Conservation (phyloP, 2,797 vertebrate species). For the Sebastes glaucus region DNA sequence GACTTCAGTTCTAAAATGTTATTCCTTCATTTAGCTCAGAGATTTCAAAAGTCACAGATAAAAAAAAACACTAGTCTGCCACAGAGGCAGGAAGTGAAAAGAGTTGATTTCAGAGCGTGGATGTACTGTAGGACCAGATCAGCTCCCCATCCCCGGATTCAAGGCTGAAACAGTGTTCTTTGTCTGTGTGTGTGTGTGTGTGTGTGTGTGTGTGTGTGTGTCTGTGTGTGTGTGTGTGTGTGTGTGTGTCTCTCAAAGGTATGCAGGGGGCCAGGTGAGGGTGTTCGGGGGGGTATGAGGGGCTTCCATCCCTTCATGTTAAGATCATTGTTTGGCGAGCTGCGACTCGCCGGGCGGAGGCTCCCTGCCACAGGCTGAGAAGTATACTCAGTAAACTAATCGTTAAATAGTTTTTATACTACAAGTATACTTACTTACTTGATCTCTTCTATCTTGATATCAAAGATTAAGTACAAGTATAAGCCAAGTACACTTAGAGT, state of each 20-base stretch:
- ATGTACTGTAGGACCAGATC: not conserved
- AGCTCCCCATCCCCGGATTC: not conserved
- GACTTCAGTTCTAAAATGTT: too few relatives aligned
- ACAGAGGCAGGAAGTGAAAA: too few relatives aligned
- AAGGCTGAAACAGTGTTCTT: slow-evolving; percentile 36
- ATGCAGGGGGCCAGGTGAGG: slow-evolving; percentile 60
- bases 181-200: slow-evolving; percentile 25
- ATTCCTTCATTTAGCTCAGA: too few relatives aligned
- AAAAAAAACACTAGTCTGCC: too few relatives aligned
- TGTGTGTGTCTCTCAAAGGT: slow-evolving; percentile 29
- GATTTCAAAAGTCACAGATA: too few relatives aligned
- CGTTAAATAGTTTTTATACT: too few relatives aligned
- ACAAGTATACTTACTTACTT: too few relatives aligned
- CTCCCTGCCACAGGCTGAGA: slow-evolving; percentile 1
- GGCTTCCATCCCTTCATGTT: slow-evolving; percentile 26
- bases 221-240: slow-evolving; percentile 31
- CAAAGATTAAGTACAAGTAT: too few relatives aligned
- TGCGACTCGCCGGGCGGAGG: not conserved
- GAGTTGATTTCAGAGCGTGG: too few relatives aligned
- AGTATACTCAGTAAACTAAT: too few relatives aligned
- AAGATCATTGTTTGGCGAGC: slow-evolving; percentile 45
- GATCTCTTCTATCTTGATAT: too few relatives aligned
- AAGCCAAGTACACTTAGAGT: too few relatives aligned
- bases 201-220: slow-evolving; percentile 33
- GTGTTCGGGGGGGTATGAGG: not conserved